Evolutionary conservation across 2,797 vertebrate species (phyloP).

Genomic region (Labeo calbasu): DNA sequence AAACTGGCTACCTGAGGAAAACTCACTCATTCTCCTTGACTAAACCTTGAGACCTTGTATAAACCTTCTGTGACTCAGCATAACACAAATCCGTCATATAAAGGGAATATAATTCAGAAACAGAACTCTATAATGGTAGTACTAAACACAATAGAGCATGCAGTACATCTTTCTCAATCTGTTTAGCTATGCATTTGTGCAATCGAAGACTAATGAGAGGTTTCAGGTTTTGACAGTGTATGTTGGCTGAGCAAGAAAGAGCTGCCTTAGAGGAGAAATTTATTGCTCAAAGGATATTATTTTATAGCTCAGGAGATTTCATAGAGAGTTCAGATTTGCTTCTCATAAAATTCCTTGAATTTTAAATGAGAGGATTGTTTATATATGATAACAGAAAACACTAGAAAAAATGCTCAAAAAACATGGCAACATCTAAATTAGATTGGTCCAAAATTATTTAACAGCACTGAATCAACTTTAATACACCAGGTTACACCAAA

Average conservation of each 20-base stretch:
- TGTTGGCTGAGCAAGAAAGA: conserved; percentile 46
- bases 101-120: not conserved
- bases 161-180: conserved; percentile 12
- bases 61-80: conserved; percentile 45
- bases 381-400: not conserved
- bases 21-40: conserved; percentile 13
- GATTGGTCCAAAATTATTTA: not conserved
- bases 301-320: not conserved
- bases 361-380: conserved; percentile 3
- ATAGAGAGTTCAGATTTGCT: not conserved
- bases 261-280: not conserved
- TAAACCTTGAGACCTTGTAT: conserved; percentile 42
- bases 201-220: conserved; percentile 53
- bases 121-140: not conserved
- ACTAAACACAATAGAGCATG: conserved; percentile 9
- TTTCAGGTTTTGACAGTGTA: not conserved
- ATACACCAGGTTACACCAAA: not conserved
- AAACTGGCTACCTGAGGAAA: conserved; percentile 6
- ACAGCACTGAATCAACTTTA: not conserved
- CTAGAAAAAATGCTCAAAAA: not conserved
- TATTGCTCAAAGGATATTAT: not conserved
- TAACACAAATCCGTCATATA: not conserved
- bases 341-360: not conserved
- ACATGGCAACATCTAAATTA: not conserved
- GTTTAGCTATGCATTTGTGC: conserved; percentile 29